Evolutionary conservation across 2,797 vertebrate species (phyloP).

Genomic region (Siniperca obscura): DNA sequence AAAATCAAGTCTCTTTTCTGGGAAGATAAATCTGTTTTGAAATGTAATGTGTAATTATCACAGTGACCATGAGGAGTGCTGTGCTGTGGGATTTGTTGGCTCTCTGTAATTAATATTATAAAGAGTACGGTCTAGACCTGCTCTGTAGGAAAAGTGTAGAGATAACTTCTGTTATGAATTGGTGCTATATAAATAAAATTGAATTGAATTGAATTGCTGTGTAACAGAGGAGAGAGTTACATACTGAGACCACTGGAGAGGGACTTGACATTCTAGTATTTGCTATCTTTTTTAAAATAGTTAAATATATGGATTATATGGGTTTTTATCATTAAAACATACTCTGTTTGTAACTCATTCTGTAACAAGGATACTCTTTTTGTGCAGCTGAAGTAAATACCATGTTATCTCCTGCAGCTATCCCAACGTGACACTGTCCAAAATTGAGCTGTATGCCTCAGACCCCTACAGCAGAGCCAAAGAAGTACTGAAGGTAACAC

Average conservation of each 20-base stretch:
- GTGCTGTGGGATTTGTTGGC: no score
- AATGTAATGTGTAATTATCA: neutral
- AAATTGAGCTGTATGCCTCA: conserved; percentile 80
- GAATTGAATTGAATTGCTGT: no score
- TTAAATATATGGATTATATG: neutral
- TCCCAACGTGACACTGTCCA: conserved; percentile 88
- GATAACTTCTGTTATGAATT: no score
- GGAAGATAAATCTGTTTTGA: neutral
- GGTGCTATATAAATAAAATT: no score
- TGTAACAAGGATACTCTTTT: neutral
- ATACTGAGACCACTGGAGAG: neutral
- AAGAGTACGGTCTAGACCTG: no score
- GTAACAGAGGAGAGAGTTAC: neutral
- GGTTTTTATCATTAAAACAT: neutral
- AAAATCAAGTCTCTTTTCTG: neutral
- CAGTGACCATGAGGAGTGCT: neutral
- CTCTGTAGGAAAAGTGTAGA: no score
- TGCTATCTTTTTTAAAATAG: neutral
- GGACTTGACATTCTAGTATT: no score
- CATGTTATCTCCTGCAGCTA: conserved; percentile 80
- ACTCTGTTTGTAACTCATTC: no score
- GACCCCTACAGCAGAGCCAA: conserved; percentile 85
- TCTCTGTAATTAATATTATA: no score
- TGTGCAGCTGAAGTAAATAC: neutral
- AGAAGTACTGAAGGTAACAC: conserved; percentile 85